Percentiles rank a stretch among this genome's conserved stretches.
These are phyloP conservation scores for Cinclus cinclus DNA, from an alignment of 2,113 vertebrate genomes.

Conservation along the genomic window DNA sequence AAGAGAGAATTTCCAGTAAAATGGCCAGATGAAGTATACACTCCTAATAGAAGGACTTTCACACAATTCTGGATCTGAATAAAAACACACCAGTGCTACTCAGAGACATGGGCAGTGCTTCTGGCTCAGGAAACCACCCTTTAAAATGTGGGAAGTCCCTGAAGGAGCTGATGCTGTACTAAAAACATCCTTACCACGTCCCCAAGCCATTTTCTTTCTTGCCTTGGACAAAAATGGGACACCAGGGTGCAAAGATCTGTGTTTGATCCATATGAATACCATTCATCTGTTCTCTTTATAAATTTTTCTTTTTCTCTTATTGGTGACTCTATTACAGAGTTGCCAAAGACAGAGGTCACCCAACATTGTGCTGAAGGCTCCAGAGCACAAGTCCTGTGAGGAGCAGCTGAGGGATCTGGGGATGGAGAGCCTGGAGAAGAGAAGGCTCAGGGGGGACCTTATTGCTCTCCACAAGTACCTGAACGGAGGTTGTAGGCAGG, in stretches of 20 bases:
- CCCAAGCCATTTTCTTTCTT: not conserved
- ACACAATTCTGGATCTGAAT: not conserved
- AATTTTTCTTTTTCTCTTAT: not conserved
- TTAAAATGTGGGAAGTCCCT: not conserved
- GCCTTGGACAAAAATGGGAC: not conserved
- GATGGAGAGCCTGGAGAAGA: not conserved
- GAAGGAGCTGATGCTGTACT: not conserved
- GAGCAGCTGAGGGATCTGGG: not conserved
- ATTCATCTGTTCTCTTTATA: not conserved
- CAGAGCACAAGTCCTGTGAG: not conserved
- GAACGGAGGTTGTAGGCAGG: not conserved
- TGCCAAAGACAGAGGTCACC: not conserved
- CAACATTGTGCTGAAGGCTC: not conserved
- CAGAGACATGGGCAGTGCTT: not conserved
- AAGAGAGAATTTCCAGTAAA: not conserved
- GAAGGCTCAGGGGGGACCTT: not conserved
- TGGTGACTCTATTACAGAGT: fast-evolving
- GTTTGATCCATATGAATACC: not conserved
- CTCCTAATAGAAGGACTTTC: not conserved
- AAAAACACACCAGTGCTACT: not conserved
- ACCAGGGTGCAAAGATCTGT: not conserved
- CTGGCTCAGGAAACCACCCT: not conserved
- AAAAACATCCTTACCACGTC: fast-evolving
- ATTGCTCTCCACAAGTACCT: not conserved
- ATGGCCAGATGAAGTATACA: not conserved